Conservation (phyloP, 2,797 vertebrate species). For the Paedocypris micromegethes region DNA sequence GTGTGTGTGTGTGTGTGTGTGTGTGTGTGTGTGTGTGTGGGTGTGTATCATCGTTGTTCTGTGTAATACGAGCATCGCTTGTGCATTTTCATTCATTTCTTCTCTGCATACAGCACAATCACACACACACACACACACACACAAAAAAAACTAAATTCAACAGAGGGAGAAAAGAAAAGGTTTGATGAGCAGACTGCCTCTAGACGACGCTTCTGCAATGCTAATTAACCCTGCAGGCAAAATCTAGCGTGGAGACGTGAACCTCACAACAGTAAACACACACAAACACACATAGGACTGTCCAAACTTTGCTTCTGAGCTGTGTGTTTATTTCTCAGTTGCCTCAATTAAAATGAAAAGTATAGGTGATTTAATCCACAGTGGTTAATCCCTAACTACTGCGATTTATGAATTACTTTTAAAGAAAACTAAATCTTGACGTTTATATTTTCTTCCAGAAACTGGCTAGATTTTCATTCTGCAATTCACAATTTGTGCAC, state of each 20-base stretch:
- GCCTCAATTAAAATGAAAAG: neutral
- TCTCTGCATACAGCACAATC: constrained; percentile 30
- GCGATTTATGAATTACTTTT: neutral
- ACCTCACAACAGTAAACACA: constrained; percentile 34
- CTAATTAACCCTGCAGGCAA: constrained; percentile 61
- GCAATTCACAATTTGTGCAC: too few species aligned
- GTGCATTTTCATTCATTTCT: constrained; percentile 36
- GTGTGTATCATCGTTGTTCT: constrained; percentile 12
- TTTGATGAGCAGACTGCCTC: constrained; percentile 66
- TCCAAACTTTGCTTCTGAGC: constrained; percentile 8
- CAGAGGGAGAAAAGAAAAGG: constrained; percentile 43
- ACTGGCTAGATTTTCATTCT: too few species aligned
- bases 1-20: constrained; percentile 24
- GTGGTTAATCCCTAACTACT: neutral
- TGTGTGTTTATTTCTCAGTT: neutral
- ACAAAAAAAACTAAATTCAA: constrained; percentile 5
- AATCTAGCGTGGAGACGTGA: constrained; percentile 40
- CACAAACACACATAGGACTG: constrained; percentile 8
- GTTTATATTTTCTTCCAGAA: neutral
- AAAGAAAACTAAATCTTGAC: neutral
- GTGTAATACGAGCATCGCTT: constrained; percentile 12
- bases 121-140: constrained; percentile 25
- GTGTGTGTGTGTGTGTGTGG: constrained; percentile 23
- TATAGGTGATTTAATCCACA: constrained; percentile 2
- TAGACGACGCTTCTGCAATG: constrained; percentile 67